Evolutionary conservation across 2,113 vertebrate genomes (phyloP), one percentile per base, ranked within the genome.

Genomic region (Isurus oxyrinchus): DNA sequence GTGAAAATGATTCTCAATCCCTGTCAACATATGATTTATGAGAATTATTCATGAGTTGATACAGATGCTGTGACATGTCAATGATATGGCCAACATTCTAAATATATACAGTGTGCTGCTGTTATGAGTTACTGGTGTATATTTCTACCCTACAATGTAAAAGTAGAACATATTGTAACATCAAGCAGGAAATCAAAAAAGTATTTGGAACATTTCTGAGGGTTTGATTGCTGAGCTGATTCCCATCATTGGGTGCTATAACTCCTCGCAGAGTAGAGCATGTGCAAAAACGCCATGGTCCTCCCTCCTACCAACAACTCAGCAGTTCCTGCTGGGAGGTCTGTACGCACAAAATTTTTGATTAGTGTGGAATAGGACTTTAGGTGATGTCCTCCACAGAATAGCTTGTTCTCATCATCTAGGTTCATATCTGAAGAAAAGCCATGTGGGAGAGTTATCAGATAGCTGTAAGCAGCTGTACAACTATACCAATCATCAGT

Each of bases 1-100:
- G 99, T 97, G 97, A 99, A 99, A 98, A 99, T 98, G 97, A 99
- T 98, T 97, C 99, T 97, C 96, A 99, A 97, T 67, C 99, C 99
- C 99, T 99, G 97, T 96, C 3, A 35, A 66, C 90, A 94, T 66
- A 94, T 40, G 90, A 63, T 94, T 94, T 63, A 94, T 63, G n/a
- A 40, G 59, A 63, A 94, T 94, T 63, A 94, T 94, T 94, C n/a
- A 94, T 21, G 19, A 94, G 59, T 31, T 63, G 57, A 94, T 61
- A 63, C 59, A 44, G 59, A 63, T 94, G 90, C 35, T 63, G 35
- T 93, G 90, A 63, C 31, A 35, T 40, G 90, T 66, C 61, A 94
- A 94, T 63, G 90, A 94, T 63, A 63, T 94, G 90, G 59, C 59
- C 40, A 63, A 63, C 61, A 94, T 63, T 94, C 90, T 94, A 94